Evolutionary conservation across 2,888 invertebrate species (phyloP).

Genomic region (Polydrusus tereticollis): DNA sequence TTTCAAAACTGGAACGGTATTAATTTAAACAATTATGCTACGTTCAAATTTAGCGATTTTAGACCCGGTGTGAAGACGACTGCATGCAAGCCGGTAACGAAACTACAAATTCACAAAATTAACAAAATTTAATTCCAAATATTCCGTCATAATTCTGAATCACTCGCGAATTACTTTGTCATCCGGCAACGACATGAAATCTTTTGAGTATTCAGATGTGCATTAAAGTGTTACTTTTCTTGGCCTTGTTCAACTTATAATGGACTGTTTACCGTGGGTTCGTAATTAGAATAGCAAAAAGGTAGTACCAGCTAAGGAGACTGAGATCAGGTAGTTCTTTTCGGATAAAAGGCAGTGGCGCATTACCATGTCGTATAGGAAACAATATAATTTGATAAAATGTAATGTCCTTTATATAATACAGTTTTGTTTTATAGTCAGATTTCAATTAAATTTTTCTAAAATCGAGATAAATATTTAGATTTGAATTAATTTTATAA

Average conservation of each 20-base stretch:
- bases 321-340: too few relatives aligned
- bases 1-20: background rate
- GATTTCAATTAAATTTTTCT: too few relatives aligned
- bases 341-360: too few relatives aligned
- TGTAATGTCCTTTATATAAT: too few relatives aligned
- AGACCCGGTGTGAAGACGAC: background rate
- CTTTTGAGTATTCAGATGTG: background rate
- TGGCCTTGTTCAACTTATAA: background rate
- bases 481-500: too few relatives aligned
- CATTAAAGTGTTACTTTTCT: background rate
- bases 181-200: conserved; percentile 1
- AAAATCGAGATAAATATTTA: too few relatives aligned
- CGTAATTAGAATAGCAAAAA: background rate
- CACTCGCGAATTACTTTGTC: background rate
- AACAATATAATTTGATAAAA: background rate
- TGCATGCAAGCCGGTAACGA: background rate
- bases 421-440: too few relatives aligned
- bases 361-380: too few relatives aligned
- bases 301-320: background rate
- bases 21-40: conserved; percentile 1
- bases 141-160: conserved; percentile 1
- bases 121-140: background rate
- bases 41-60: background rate
- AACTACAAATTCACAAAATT: background rate
- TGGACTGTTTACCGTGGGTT: conserved; percentile 1